These are phyloP conservation scores for Sinhomidia bicolor DNA, from an alignment of 2,888 invertebrate genomes.

Conservation along the genomic window DNA sequence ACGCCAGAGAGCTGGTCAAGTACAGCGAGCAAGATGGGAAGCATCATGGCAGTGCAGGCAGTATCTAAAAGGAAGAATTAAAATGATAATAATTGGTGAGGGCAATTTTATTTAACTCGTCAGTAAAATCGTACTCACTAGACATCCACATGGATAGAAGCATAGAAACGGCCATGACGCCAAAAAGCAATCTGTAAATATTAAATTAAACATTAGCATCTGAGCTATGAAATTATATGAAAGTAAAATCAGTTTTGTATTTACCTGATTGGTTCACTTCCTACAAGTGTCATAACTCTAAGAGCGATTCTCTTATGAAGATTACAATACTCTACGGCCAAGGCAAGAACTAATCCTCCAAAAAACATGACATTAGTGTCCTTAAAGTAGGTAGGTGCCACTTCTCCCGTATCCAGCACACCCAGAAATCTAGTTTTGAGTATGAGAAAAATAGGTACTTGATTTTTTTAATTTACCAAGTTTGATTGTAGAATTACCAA, in stretches of 20 bases:
- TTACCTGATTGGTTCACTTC: slow-evolving; percentile 68
- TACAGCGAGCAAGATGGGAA: slow-evolving; percentile 94
- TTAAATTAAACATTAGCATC: too few relatives aligned
- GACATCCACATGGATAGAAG: slow-evolving; percentile 98
- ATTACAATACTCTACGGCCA: slow-evolving; percentile 83
- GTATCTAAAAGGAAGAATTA: slow-evolving; percentile 37
- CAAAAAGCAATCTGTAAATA: slow-evolving; percentile 88
- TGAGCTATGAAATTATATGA: too few relatives aligned
- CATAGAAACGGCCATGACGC: slow-evolving; percentile 93
- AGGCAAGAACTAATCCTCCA: slow-evolving; percentile 83
- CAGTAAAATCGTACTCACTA: neutral
- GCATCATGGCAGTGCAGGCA: slow-evolving; percentile 90
- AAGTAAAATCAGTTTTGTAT: too few relatives aligned
- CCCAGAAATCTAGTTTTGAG: slow-evolving; percentile 86
- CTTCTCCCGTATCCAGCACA: slow-evolving; percentile 84
- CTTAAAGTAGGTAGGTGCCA: slow-evolving; percentile 70
- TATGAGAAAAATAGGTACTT: too few relatives aligned
- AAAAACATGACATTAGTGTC: slow-evolving; percentile 80
- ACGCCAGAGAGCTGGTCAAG: slow-evolving; percentile 86
- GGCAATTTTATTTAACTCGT: too few relatives aligned
- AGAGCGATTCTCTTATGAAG: slow-evolving; percentile 83
- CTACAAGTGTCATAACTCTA: slow-evolving; percentile 81
- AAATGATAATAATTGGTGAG: too few relatives aligned
- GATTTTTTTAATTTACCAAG: too few relatives aligned
- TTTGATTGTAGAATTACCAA: too few relatives aligned